Percentiles rank a stretch among this genome's conserved stretches.
phyloP scores from a whole-genome alignment of 2,888 invertebrate genomes.

The Microdon myrmicae region DNA sequence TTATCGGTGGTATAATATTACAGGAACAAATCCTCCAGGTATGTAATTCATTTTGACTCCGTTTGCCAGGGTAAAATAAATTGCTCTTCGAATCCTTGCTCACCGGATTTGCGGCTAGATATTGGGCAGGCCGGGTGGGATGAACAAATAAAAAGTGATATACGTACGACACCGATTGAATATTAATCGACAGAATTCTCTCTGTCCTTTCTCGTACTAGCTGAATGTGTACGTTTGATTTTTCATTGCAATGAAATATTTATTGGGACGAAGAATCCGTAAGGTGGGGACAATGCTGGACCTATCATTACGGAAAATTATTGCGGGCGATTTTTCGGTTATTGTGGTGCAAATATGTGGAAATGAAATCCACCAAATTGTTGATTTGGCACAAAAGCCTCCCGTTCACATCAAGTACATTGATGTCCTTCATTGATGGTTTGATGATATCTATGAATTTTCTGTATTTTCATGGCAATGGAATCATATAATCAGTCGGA shows the following conservation, averaged over 20 bases:
- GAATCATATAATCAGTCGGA: too few species aligned
- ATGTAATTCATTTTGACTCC: constrained; percentile 41
- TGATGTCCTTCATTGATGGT: too few species aligned
- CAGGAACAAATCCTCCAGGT: constrained; percentile 37
- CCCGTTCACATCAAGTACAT: too few species aligned
- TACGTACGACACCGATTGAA: constrained; percentile 65
- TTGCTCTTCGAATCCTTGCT: constrained; percentile 26
- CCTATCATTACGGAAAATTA: constrained; percentile 41
- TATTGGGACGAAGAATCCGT: constrained; percentile 10
- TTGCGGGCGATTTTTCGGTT: constrained; percentile 39
- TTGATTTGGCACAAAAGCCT: constrained; percentile 43
- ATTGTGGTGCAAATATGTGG: constrained; percentile 50
- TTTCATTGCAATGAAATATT: constrained; percentile 41
- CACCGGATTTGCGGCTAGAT: constrained; percentile 14
- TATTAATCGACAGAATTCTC: constrained; percentile 60
- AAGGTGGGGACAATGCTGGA: constrained; percentile 3
- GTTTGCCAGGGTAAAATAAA: constrained; percentile 26
- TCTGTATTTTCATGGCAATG: too few species aligned
- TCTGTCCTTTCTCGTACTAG: background rate
- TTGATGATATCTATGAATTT: too few species aligned
- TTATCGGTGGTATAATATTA: constrained; percentile 33
- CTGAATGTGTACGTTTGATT: constrained; percentile 30
- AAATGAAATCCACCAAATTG: constrained; percentile 47
- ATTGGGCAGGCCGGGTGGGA: constrained; percentile 27
- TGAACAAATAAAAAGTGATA: constrained; percentile 65